phyloP scores from a whole-genome alignment of 2,888 invertebrate species.

The Iphiclides podalirius region DNA sequence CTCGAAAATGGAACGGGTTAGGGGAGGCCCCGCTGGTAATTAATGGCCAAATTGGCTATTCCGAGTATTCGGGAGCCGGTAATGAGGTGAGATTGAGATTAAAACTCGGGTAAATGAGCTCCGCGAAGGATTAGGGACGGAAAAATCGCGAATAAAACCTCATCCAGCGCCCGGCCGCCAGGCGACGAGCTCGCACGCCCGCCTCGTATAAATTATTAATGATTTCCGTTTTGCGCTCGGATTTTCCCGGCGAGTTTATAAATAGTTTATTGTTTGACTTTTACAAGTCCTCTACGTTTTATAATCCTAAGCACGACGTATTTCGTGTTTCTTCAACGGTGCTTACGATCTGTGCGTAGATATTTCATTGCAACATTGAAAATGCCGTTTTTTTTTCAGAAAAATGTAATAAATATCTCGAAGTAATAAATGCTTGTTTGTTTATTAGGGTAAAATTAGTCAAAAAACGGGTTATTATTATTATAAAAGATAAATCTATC shows the following conservation, averaged over 20 bases:
- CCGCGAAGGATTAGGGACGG: slow-evolving; percentile 61
- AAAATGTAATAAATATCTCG: too few species aligned
- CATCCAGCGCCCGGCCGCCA: not conserved
- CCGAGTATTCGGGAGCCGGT: slow-evolving; percentile 73
- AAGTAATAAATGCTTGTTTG: too few species aligned
- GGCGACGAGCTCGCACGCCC: slow-evolving; percentile 10
- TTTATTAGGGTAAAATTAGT: too few species aligned
- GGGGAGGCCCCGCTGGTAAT: slow-evolving; percentile 65
- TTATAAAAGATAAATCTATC: too few species aligned
- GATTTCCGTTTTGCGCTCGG: slow-evolving; percentile 30
- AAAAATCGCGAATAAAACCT: slow-evolving; percentile 34
- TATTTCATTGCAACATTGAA: too few species aligned
- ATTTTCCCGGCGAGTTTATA: slow-evolving; percentile 20
- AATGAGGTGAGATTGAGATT: slow-evolving; percentile 79
- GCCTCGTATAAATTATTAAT: slow-evolving; percentile 37
- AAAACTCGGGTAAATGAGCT: slow-evolving; percentile 74
- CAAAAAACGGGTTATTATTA: too few species aligned
- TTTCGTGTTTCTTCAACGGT: not conserved
- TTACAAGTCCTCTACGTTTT: slow-evolving; percentile 12
- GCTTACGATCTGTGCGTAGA: not conserved
- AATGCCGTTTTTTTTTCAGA: too few species aligned
- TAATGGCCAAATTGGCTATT: slow-evolving; percentile 78
- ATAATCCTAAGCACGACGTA: slow-evolving; percentile 7
- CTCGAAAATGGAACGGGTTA: slow-evolving; percentile 70
- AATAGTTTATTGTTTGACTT: slow-evolving; percentile 22